Conservation (phyloP, 2,797 vertebrate genomes). For the Danionella dracula region DNA sequence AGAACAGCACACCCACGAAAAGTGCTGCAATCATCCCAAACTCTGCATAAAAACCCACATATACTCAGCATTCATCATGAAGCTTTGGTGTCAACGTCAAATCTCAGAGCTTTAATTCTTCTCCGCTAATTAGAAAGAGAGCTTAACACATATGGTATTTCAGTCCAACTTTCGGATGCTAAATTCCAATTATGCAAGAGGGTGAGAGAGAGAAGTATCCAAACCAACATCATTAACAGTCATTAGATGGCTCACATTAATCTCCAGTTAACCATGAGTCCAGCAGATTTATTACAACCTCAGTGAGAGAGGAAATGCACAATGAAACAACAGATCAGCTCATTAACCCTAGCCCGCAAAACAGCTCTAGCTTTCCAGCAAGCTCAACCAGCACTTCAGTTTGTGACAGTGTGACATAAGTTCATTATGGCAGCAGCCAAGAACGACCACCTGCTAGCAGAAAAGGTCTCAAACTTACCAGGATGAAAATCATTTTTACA, state of each 20-base stretch:
- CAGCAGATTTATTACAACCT: conserved; percentile 31
- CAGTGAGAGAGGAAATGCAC: conserved; percentile 27
- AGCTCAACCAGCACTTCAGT: conserved; percentile 3
- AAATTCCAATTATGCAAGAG: conserved; percentile 24
- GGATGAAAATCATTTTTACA: too few relatives aligned
- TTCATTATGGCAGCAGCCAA: conserved; percentile 6
- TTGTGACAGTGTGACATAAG: not conserved
- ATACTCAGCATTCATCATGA: not conserved
- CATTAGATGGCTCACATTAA: conserved; percentile 37
- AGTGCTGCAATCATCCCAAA: conserved; percentile 79
- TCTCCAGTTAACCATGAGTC: conserved; percentile 34
- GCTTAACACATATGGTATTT: conserved; percentile 3
- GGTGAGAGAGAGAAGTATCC: conserved; percentile 2
- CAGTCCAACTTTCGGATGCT: conserved; percentile 14
- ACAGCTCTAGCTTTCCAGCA: not conserved
- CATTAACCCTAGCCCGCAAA: conserved; percentile 34
- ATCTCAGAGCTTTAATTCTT: conserved; percentile 10
- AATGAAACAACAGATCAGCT: conserved; percentile 32
- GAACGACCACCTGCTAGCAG: not conserved
- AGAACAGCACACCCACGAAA: conserved; percentile 79
- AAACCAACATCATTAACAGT: conserved; percentile 34
- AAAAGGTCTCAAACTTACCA: not conserved
- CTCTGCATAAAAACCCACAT: conserved; percentile 66
- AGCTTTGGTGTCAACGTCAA: not conserved
- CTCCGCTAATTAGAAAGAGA: conserved; percentile 23